phyloP scores from a whole-genome alignment of 2,888 invertebrate genomes.

The Papilio protenor region DNA sequence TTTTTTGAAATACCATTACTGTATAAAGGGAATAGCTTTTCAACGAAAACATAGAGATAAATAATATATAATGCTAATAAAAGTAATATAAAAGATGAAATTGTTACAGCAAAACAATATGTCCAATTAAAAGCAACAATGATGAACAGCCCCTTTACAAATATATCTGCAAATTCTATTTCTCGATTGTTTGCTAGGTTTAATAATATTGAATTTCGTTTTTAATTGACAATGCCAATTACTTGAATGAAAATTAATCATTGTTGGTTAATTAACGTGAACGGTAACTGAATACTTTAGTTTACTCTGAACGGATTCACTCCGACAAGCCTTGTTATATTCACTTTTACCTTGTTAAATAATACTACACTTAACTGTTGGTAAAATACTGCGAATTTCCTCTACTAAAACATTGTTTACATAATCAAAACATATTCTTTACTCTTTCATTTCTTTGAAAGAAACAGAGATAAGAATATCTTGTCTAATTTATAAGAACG shows the following conservation, averaged over 20 bases:
- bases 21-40: no score
- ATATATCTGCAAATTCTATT: constrained; percentile 2
- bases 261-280: constrained; percentile 24
- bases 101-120: not conserved
- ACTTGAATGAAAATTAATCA: constrained; percentile 31
- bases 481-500: no score
- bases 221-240: constrained; percentile 20
- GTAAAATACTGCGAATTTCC: not conserved
- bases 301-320: not conserved
- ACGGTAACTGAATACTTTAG: constrained; percentile 20
- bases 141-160: not conserved
- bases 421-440: not conserved
- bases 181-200: not conserved
- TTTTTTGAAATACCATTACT: no score
- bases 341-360: not conserved
- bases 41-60: no score
- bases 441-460: no score
- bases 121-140: not conserved
- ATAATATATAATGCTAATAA: not conserved
- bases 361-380: not conserved
- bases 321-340: not conserved
- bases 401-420: not conserved
- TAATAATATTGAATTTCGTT: not conserved
- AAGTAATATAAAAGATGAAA: not conserved
- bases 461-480: no score